phyloP scores from a whole-genome alignment of 2,888 invertebrate species.

The Venusia cambrica region DNA sequence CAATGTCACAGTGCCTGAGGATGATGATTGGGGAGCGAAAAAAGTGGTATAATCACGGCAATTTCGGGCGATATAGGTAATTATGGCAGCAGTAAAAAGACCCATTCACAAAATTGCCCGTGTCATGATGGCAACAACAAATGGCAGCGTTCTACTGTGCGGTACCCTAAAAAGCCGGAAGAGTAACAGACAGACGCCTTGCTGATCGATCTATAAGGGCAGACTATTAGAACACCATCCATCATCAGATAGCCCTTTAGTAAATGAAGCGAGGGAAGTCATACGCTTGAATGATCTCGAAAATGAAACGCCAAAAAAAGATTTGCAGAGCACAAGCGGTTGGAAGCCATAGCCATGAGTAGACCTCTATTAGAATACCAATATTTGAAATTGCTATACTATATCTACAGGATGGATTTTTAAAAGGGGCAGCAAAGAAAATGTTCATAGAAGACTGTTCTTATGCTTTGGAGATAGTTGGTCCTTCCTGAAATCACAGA shows the following conservation, averaged over 20 bases:
- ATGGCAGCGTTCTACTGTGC: too few species aligned
- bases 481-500: too few species aligned
- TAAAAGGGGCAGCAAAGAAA: too few species aligned
- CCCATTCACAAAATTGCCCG: conserved; percentile 42
- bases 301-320: conserved; percentile 9
- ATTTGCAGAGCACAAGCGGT: too few species aligned
- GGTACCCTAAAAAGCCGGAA: conserved; percentile 8
- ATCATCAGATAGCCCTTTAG: conserved; percentile 10
- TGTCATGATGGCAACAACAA: conserved; percentile 40
- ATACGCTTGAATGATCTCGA: conserved; percentile 6
- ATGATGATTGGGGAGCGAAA: conserved; percentile 24
- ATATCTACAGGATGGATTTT: too few species aligned
- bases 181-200: conserved; percentile 1
- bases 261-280: conserved; percentile 10
- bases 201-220: conserved; percentile 4
- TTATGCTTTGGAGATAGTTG: too few species aligned
- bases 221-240: conserved; percentile 11
- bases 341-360: too few species aligned
- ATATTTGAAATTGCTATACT: too few species aligned
- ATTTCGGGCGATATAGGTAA: conserved; percentile 28
- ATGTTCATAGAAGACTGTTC: too few species aligned
- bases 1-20: conserved; percentile 40
- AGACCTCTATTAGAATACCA: too few species aligned
- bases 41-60: conserved; percentile 18
- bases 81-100: conserved; percentile 30